Conservation (phyloP, 2,888 invertebrate species). For the Ethmia dodecea region DNA sequence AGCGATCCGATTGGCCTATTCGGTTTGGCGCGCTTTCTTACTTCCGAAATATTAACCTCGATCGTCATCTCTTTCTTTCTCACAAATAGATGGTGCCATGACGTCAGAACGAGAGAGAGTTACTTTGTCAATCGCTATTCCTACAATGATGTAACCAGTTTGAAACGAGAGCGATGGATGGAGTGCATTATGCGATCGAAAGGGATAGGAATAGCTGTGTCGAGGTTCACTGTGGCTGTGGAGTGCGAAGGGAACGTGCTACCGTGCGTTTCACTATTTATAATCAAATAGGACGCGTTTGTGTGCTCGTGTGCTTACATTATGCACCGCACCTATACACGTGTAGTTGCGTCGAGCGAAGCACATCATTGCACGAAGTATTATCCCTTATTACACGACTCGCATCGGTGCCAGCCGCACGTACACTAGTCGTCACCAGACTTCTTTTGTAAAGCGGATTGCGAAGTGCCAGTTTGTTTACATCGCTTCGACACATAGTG, state of each 20-base stretch:
- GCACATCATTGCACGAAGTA: conserved; percentile 75
- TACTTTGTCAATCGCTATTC: conserved; percentile 38
- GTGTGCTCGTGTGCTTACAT: conserved; percentile 65
- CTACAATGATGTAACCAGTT: conserved; percentile 65
- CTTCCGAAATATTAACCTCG: conserved; percentile 38
- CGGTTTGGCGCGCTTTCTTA: conserved; percentile 72
- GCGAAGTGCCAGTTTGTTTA: conserved; percentile 68
- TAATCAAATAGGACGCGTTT: conserved; percentile 61
- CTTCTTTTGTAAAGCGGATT: conserved; percentile 63
- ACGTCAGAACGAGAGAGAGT: conserved; percentile 47
- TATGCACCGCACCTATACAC: conserved; percentile 65
- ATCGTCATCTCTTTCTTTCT: conserved; percentile 39
- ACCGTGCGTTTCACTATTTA: conserved; percentile 76
- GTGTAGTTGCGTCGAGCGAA: conserved; percentile 47
- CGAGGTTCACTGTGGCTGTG: conserved; percentile 65
- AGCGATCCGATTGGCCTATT: conserved; percentile 48
- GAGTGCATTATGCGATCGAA: conserved; percentile 27
- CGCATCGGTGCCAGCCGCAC: conserved; percentile 68
- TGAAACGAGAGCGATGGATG: conserved; percentile 37
- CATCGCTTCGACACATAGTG: conserved; percentile 68
- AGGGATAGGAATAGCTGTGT: conserved; percentile 44
- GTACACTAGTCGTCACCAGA: conserved; percentile 63
- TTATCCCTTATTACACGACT: conserved; percentile 75
- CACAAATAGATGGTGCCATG: conserved; percentile 27
- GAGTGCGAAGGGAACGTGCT: conserved; percentile 75